Base-by-base conservation (phyloP, 2,797 vertebrate species). In the Acipenser transmontanus region DNA sequence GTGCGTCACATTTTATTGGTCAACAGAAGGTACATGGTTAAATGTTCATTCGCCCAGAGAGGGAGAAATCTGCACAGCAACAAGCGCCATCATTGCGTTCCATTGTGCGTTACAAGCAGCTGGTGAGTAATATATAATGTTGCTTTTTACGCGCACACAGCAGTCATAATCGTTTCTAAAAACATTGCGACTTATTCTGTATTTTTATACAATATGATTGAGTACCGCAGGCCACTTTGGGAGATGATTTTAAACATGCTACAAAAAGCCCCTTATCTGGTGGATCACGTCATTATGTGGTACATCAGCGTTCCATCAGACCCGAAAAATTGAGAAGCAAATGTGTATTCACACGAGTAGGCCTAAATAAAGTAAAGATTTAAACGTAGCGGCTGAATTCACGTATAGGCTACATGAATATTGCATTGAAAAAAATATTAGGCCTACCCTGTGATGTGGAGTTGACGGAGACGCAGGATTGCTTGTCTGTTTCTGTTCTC, bases 21-120 rank as follows among this genome's bases (percentile, higher is more conserved):
- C 14, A 17, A 8, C 69, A 73, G 67, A 63, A 10, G 69, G 50
- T 72, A 87, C 87, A 78, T n/a, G 65, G 89, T 91, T 89, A 89
- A 89, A 65, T 61, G 34, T 8, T 59, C 59, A 68, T 59, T 61
- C 14, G 74, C 80, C 83, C 79, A 82, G 81, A 87, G 85, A 82
- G 76, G 80, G 81, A 73, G 76, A 89, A 90, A 86, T 91, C 90
- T 92, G 89, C 88, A 88, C 89, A 84, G 89, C 89, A 92, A 92
- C 88, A 91, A 88, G 86, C 86, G 83, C 86, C 86, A 84, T 81
- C 81, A 88, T 87, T 89, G 85, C 87, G 87, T 88, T 77, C 84
- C 85, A 75, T 72, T 65, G 78, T 73, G 72, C 81, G 83, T 83
- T 83, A 82, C 81, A 34, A 78, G 84, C 83, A 82, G 81, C 87